Evolutionary conservation across 1,140 invertebrate genomes (phyloP), one percentile per base, ranked within the genome.

Genomic region (Halotydeus destructor): DNA sequence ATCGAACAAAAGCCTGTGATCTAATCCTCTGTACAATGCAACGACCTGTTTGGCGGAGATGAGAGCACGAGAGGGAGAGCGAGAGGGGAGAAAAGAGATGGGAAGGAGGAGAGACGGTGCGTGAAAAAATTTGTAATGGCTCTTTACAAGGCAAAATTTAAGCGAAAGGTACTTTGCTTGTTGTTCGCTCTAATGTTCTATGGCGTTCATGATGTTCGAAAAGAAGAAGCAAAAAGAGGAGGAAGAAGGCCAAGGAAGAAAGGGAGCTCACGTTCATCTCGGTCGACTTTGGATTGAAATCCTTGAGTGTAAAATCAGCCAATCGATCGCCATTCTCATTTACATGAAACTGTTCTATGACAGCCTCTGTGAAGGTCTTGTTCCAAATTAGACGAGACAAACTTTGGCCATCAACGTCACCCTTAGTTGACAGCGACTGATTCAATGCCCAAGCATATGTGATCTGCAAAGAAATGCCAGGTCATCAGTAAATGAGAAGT

Each of bases 401-500:
- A 14, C 23, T 9, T 2, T 3, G 11, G 14, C 41, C 41, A 37
- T 43, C 41, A 6, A 2, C 2, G 19, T 30, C 31, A 37, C 36
- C 21, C 76, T 12, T 12, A 8, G 14, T 26, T 26, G 19, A 12
- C 6, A n/a, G 2, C 2, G 12, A 43, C 25, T 6, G 33, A 24
- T 37, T 46, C 40, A 4, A 86, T 86, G 84, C 84, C 68, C 86
- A 79, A 1, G 84, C 32, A 93, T 53, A 1, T 83, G 83, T 68
- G 86, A 78, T 0, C 84, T 84, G 48, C 91, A 69, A n/a, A 94
- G 63, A 48, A 84, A 76, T 8, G 93, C 82, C 0, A 85, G 84
- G 52, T 93, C 86, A 49, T 41, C 51, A 50, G 22, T 43, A 54
- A 43, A 54, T 54, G 11, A 39, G 44, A n/a, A n/a, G n/a, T n/a